These are phyloP conservation scores for Halocynthia roretzi DNA, from an alignment of 23 tunicate species.

Conservation along the genomic window DNA sequence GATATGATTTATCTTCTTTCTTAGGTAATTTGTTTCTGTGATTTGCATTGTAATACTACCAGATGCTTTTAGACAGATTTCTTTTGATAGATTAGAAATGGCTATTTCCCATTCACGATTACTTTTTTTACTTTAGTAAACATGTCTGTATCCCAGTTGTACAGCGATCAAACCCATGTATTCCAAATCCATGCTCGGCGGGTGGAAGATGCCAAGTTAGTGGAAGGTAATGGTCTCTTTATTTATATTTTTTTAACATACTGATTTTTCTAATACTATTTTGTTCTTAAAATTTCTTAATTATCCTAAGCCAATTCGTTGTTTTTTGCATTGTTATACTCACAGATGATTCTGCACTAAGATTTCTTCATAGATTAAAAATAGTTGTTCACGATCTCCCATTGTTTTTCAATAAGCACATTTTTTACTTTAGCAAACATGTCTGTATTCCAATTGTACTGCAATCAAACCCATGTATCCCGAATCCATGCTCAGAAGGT, in stretches of 20 bases:
- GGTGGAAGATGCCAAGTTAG: background rate
- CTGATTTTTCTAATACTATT: too few relatives aligned
- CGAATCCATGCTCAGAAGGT: background rate
- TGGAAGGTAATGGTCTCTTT: background rate
- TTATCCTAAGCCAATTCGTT: too few relatives aligned
- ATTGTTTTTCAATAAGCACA: background rate
- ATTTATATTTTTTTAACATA: too few relatives aligned
- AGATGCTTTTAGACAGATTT: background rate
- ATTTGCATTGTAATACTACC: too few relatives aligned
- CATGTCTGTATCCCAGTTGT: background rate
- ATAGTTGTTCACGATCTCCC: too few relatives aligned
- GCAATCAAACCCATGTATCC: background rate
- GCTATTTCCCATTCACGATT: too few relatives aligned
- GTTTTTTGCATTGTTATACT: too few relatives aligned
- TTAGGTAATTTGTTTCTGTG: too few relatives aligned
- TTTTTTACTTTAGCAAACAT: background rate
- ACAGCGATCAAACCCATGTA: background rate
- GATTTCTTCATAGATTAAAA: background rate
- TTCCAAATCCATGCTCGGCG: background rate
- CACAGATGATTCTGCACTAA: background rate
- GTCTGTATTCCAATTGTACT: conserved; percentile 1
- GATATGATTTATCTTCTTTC: too few relatives aligned
- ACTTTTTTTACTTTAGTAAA: background rate
- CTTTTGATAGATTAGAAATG: background rate
- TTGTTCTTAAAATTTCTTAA: too few relatives aligned